Percentiles rank a stretch among this genome's conserved stretches.
Evolutionary conservation across 2,888 invertebrate genomes (phyloP).

Genomic region (Trissonchulus sp.): DNA sequence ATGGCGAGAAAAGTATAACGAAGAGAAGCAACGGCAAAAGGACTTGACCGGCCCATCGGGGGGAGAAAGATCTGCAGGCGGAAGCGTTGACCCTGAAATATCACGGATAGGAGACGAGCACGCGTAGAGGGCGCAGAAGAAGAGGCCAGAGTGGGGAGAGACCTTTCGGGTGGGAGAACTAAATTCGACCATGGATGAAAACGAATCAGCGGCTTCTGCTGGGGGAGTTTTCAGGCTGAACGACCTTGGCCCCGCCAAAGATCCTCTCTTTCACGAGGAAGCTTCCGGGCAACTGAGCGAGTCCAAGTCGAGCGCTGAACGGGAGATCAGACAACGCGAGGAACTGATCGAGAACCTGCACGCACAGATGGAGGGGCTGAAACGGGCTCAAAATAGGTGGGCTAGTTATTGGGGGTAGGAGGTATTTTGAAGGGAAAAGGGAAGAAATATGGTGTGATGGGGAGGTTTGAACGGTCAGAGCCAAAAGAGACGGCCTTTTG

Average conservation of each 20-base stretch:
- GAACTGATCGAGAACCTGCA: slow-evolving; percentile 19
- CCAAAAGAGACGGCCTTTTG: too few relatives aligned
- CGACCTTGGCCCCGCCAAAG: too few relatives aligned
- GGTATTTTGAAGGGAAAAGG: too few relatives aligned
- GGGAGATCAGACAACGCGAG: slow-evolving; percentile 11
- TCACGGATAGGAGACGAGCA: slow-evolving; percentile 16
- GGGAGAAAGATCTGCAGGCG: slow-evolving; percentile 32
- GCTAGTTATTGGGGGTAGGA: too few relatives aligned
- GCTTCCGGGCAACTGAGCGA: slow-evolving; percentile 18
- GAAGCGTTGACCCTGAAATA: slow-evolving; percentile 20
- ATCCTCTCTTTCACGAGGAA: too few relatives aligned
- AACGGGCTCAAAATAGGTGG: background rate
- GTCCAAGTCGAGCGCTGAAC: slow-evolving; percentile 11
- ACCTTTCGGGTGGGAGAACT: too few relatives aligned
- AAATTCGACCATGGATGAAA: too few relatives aligned
- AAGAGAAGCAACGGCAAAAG: slow-evolving; percentile 42
- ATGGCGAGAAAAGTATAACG: slow-evolving; percentile 43
- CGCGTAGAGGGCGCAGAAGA: background rate
- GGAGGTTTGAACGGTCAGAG: too few relatives aligned
- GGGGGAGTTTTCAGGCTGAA: too few relatives aligned
- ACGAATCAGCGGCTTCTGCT: too few relatives aligned
- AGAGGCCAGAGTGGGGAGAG: too few relatives aligned
- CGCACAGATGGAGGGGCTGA: slow-evolving; percentile 15
- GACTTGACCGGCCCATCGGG: slow-evolving; percentile 42
- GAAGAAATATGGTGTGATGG: too few relatives aligned